Percentiles rank a stretch among this genome's conserved stretches.
Evolutionary conservation across 2,797 vertebrate species (phyloP).

Genomic region (Mallotus villosus): DNA sequence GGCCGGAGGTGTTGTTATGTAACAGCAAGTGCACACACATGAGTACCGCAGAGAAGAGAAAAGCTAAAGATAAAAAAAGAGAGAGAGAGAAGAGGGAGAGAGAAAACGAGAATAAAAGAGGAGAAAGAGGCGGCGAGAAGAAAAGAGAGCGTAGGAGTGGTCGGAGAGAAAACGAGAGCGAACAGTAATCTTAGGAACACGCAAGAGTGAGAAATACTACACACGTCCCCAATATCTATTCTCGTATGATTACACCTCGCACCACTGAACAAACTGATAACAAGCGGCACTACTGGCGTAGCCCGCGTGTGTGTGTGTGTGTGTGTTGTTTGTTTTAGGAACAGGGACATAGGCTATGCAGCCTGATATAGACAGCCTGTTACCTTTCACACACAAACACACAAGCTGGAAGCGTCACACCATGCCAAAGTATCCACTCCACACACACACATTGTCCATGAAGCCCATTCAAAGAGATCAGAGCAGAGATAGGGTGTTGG

Average conservation of each 20-base stretch:
- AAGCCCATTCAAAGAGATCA: slow-evolving; percentile 35
- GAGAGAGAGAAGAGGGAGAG: no score
- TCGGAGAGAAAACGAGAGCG: no score
- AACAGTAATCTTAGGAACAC: no score
- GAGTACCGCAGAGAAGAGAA: no score
- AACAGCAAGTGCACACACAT: no score
- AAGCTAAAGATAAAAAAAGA: no score
- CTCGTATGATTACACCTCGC: slow-evolving; percentile 65
- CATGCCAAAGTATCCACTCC: slow-evolving; percentile 10
- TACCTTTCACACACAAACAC: slow-evolving; percentile 27
- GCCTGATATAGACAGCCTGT: slow-evolving; percentile 28
- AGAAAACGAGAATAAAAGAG: no score
- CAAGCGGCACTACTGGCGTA: slow-evolving; percentile 38
- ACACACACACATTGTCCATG: slow-evolving; percentile 40
- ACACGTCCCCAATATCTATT: no score
- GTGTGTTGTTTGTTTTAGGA: not conserved
- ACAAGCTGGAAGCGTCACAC: not conserved
- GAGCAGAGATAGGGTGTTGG: slow-evolving; percentile 46
- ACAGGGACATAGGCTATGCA: not conserved
- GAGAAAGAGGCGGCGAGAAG: no score
- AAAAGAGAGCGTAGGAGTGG: no score
- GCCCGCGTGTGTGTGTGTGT: slow-evolving; percentile 25
- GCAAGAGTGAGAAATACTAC: no score
- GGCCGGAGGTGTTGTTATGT: no score
- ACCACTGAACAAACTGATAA: slow-evolving; percentile 53